Percentiles rank a stretch among this genome's conserved stretches.
Evolutionary conservation across 1,140 invertebrate genomes (phyloP).

Genomic region (Drosophila insularis): DNA sequence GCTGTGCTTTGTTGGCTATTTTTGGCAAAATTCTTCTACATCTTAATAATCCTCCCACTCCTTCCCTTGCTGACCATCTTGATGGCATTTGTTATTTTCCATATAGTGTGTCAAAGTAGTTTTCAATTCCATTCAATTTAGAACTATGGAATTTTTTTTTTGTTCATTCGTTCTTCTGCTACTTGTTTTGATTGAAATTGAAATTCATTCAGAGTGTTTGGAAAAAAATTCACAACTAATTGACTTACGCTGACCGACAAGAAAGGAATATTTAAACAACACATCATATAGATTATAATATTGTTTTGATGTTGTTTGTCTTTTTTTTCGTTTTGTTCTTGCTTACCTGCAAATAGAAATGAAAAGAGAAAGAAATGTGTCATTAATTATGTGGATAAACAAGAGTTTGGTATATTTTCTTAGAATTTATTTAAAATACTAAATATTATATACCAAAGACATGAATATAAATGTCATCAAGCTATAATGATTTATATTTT

Average conservation of each 20-base stretch:
- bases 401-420: constrained; percentile 46
- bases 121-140: constrained; percentile 36
- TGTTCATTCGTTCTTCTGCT: neutral
- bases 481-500: constrained; percentile 5
- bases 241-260: constrained; percentile 58
- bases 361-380: constrained; percentile 47
- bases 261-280: neutral
- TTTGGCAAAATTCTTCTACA: constrained; percentile 46
- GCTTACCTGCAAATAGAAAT: constrained; percentile 72
- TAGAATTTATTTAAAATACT: constrained; percentile 50
- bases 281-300: constrained; percentile 20
- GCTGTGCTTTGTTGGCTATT: constrained; percentile 33
- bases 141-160: constrained; percentile 41
- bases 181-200: constrained; percentile 66
- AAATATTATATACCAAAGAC: neutral
- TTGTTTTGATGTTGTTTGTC: constrained; percentile 18
- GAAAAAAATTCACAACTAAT: constrained; percentile 68
- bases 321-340: constrained; percentile 47
- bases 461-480: neutral
- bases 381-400: constrained; percentile 54
- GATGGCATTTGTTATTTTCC: constrained; percentile 11
- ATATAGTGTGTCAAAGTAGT: constrained; percentile 42
- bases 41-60: neutral
- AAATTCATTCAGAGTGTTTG: constrained; percentile 54
- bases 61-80: neutral